Base-by-base conservation (phyloP, 92 coral and sea anemone species). In the Phenganax subtilis region DNA sequence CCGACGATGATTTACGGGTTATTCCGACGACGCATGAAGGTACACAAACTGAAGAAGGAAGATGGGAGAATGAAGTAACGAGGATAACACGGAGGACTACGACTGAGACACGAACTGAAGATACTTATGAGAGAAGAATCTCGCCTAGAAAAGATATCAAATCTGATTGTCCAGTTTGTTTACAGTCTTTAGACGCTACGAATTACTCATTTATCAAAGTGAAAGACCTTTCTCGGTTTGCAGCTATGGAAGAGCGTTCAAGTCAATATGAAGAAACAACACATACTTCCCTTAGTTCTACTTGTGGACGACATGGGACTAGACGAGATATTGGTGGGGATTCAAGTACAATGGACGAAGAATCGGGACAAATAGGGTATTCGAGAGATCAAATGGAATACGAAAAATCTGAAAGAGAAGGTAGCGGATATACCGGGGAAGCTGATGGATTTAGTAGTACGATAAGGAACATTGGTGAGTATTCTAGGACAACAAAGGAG, bases 81-180 rank as follows among this genome's bases (percentile, higher is more conserved):
- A 63, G 74, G 27, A 51, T 64, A 0, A 54, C 56, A 37, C 83
- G 83, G 17, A 62, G 55, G 30, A 79, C 74, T 6, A 63, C 83
- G 25, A 47, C 57, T 9, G 83, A 79, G 65, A 79, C 60, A 27
- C 73, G 74, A 54, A 52, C 30, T 75, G 64, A 75, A n/a, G 57
- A 44, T 47, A 76, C 54, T 17, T 44, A 60, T 58, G 52, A 79
- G 10, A 28, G 28, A 3, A 30, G 29, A 3, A 61, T 59, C 27
- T 52, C 74, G 12, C 20, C 47, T 6, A 59, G 54, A 51, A n/a
- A 61, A 15, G 61, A 77, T 25, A 29, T 59, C 14, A 37, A 65
- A 65, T 30, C 71, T 8, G 83, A 79, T 64, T 79, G 83, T 17
- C 83, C 83, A 31, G 83, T 79, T 15, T 79, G 83, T 54, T 31